These are phyloP conservation scores for Lutjanus campechanus DNA, from an alignment of 2,797 vertebrate species.

Conservation along the genomic window DNA sequence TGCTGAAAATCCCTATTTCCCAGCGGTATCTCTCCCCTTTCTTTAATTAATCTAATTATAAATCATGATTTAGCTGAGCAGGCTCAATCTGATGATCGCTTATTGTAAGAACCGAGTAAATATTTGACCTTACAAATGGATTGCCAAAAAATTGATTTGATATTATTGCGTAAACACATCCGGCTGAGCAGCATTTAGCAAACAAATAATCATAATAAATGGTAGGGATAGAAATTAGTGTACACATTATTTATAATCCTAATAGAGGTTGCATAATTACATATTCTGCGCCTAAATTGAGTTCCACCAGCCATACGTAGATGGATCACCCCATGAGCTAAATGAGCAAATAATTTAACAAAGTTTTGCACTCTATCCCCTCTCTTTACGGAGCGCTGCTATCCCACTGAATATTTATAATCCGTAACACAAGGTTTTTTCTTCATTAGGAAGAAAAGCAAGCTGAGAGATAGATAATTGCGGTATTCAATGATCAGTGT, in stretches of 20 bases:
- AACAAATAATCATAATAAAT: conserved; percentile 66
- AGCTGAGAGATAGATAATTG: conserved; percentile 79
- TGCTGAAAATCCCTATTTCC: conserved; percentile 67
- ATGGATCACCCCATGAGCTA: conserved; percentile 67
- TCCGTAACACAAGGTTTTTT: conserved; percentile 68
- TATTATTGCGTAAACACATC: conserved; percentile 48
- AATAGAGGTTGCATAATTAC: conserved; percentile 73
- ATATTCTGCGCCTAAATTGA: conserved; percentile 63
- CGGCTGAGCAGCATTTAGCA: conserved; percentile 58
- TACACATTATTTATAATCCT: conserved; percentile 74
- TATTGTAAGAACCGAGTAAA: conserved; percentile 51
- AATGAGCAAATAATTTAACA: conserved; percentile 79
- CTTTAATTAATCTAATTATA: conserved; percentile 80
- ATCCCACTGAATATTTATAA: conserved; percentile 81
- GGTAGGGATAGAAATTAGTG: conserved; percentile 44
- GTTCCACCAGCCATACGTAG: conserved; percentile 60
- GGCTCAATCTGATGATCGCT: conserved; percentile 45
- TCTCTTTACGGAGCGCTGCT: conserved; percentile 46
- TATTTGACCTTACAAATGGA: conserved; percentile 67
- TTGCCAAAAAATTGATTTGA: conserved; percentile 44
- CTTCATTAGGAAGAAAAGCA: conserved; percentile 72
- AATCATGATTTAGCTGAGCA: conserved; percentile 64
- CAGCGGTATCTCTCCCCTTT: conserved; percentile 64
- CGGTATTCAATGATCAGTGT: conserved; percentile 86
- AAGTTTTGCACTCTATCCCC: conserved; percentile 64